A percentile compares a stretch with the other conserved stretches of the same genome.
These are phyloP conservation scores for Aporophyla lueneburgensis DNA, from an alignment of 2,888 invertebrate species.

Conservation along the genomic window DNA sequence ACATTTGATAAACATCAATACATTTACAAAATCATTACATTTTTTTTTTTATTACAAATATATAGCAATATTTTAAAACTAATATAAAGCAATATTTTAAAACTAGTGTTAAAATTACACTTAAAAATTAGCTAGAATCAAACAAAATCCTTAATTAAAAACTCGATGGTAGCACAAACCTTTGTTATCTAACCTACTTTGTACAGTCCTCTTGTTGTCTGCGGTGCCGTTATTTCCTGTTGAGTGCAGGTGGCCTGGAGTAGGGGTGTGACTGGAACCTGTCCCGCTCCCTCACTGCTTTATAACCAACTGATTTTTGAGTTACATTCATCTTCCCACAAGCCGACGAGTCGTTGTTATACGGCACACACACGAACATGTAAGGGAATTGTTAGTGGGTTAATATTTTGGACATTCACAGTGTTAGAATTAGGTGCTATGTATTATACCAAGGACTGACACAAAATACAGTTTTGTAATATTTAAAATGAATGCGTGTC, in stretches of 20 bases:
- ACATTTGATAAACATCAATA: no score
- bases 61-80: no score
- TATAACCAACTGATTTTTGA: constrained; percentile 87
- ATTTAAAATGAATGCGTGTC: no score
- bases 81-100: constrained; percentile 58
- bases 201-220: constrained; percentile 32
- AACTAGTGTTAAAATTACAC: constrained; percentile 50
- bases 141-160: constrained; percentile 42
- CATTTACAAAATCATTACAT: no score
- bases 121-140: constrained; percentile 41
- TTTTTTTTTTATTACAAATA: no score
- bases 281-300: constrained; percentile 84
- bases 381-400: constrained; percentile 66
- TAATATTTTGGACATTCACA: constrained; percentile 35
- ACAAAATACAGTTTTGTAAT: neutral
- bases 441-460: neutral
- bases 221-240: constrained; percentile 43
- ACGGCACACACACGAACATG: constrained; percentile 68
- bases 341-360: constrained; percentile 75
- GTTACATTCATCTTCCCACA: constrained; percentile 73
- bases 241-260: constrained; percentile 72
- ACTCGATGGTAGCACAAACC: constrained; percentile 47
- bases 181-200: constrained; percentile 41
- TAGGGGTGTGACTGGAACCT: constrained; percentile 83
- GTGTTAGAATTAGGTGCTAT: neutral